Percentiles rank a stretch among this genome's conserved stretches.
These are phyloP conservation scores for Sphaerophoria taeniata DNA, from an alignment of 2,888 invertebrate species.

Conservation along the genomic window DNA sequence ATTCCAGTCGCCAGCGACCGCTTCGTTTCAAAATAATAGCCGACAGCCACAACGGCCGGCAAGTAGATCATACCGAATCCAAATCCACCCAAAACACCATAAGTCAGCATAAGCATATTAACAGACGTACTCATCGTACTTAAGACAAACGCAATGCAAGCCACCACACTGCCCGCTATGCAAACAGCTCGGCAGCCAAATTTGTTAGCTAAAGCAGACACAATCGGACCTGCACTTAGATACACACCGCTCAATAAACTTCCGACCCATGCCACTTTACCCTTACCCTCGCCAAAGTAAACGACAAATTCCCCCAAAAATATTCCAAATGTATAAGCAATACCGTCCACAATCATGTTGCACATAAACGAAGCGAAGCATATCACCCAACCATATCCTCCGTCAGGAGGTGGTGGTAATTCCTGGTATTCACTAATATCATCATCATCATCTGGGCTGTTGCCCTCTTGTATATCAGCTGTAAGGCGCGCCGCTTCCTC, in stretches of 20 bases:
- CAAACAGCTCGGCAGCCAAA: slow-evolving; percentile 97
- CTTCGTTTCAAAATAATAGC: slow-evolving; percentile 98
- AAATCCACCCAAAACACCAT: slow-evolving; percentile 96
- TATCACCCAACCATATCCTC: slow-evolving; percentile 96
- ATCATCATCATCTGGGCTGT: slow-evolving; percentile 85
- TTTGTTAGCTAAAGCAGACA: slow-evolving; percentile 97
- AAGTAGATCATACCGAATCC: slow-evolving; percentile 97
- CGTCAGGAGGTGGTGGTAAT: slow-evolving; percentile 94
- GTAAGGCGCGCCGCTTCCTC: slow-evolving; percentile 93
- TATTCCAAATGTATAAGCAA: slow-evolving; percentile 99
- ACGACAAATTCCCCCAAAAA: slow-evolving; percentile 91
- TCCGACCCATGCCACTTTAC: slow-evolving; percentile 96
- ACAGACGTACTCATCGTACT: slow-evolving; percentile 94
- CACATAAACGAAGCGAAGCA: slow-evolving; percentile 98
- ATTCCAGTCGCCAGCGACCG: slow-evolving; percentile 96
- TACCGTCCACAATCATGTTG: slow-evolving; percentile 99
- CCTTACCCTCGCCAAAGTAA: slow-evolving; percentile 93
- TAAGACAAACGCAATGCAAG: slow-evolving; percentile 92
- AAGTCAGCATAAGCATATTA: slow-evolving; percentile 94
- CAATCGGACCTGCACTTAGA: slow-evolving; percentile 96
- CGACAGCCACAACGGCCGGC: slow-evolving; percentile 98
- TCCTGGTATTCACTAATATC: slow-evolving; percentile 89
- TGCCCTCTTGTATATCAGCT: slow-evolving; percentile 85
- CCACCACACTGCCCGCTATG: slow-evolving; percentile 94
- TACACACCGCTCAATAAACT: slow-evolving; percentile 98